These are phyloP conservation scores for Poecilobothrus nobilitatus DNA, from an alignment of 2,888 invertebrate genomes.

Conservation along the genomic window DNA sequence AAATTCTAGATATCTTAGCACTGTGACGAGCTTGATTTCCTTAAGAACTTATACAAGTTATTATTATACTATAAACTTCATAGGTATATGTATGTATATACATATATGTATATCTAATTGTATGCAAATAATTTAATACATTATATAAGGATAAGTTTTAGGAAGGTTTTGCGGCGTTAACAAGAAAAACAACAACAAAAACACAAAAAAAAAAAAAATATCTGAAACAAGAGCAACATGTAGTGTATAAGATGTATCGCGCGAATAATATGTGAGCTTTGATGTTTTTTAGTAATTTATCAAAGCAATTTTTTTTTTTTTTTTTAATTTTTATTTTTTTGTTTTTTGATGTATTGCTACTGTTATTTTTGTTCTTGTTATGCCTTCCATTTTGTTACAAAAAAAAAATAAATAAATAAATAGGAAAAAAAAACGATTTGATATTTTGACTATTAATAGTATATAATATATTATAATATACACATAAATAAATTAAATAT, in stretches of 20 bases:
- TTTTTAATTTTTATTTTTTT: too few species aligned
- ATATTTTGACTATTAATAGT: not conserved
- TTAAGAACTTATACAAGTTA: not conserved
- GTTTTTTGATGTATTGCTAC: not conserved
- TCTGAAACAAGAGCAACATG: too few species aligned
- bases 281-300: constrained; percentile 3
- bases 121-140: too few species aligned
- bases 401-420: too few species aligned
- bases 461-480: not conserved
- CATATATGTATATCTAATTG: too few species aligned
- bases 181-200: too few species aligned
- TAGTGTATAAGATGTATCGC: not conserved
- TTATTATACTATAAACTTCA: too few species aligned
- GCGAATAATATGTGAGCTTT: constrained; percentile 1
- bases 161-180: too few species aligned
- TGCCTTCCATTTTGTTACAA: too few species aligned
- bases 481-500: not conserved
- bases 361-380: not conserved
- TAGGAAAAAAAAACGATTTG: not conserved
- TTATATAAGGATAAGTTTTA: too few species aligned
- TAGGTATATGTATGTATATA: too few species aligned
- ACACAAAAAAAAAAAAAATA: too few species aligned
- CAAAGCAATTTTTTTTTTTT: not conserved
- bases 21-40: constrained; percentile 1
- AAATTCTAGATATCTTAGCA: not conserved